Percentiles rank a stretch among this genome's conserved stretches.
phyloP scores from a whole-genome alignment of 2,113 vertebrate species.

The rat (Rattus norvegicus) region DNA sequence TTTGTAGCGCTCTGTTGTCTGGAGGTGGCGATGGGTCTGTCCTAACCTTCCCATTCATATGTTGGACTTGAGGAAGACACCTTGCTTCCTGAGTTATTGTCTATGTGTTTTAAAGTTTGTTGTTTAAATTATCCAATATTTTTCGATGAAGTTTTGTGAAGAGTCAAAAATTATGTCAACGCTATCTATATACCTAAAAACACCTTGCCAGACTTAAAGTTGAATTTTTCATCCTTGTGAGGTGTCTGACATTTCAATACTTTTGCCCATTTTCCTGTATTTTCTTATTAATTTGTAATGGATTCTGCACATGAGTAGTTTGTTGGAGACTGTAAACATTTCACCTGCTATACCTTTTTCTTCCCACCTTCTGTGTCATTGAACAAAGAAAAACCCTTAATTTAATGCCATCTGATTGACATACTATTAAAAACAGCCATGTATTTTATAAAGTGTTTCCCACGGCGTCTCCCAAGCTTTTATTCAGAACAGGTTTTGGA shows the following conservation, averaged over 20 bases:
- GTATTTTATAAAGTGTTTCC: background rate
- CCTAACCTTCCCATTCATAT: background rate
- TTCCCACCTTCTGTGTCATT: background rate
- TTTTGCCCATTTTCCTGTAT: background rate
- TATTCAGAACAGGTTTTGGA: background rate
- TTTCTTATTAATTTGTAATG: background rate
- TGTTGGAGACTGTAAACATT: background rate
- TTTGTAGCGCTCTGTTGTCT: background rate
- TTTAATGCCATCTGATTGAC: background rate
- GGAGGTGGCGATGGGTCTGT: background rate
- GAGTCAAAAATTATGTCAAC: background rate
- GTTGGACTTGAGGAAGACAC: background rate
- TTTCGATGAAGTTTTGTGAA: background rate
- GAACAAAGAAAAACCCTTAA: background rate
- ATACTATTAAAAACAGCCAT: background rate
- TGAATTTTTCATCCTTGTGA: background rate
- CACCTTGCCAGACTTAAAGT: background rate
- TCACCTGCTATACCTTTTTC: too few relatives aligned
- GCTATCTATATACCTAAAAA: background rate
- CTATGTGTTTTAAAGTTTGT: background rate
- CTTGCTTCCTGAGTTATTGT: background rate
- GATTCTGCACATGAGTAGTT: background rate
- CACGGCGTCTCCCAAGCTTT: too few relatives aligned
- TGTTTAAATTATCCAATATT: background rate
- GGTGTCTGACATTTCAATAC: background rate